These are phyloP conservation scores for Heliothis peltigera DNA, from an alignment of 2,888 invertebrate genomes.

Conservation along the genomic window DNA sequence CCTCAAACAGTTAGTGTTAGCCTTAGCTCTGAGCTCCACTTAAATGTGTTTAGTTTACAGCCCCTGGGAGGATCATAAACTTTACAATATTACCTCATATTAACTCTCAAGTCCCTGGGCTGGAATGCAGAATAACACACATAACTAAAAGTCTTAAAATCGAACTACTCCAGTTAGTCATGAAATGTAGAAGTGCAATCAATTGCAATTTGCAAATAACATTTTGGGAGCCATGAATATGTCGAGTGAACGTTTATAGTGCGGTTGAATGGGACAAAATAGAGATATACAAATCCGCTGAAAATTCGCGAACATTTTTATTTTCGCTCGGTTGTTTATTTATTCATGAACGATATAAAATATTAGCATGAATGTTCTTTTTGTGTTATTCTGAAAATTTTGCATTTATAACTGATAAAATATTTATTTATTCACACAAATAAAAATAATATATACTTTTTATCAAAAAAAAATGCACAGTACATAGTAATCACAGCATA, in stretches of 20 bases:
- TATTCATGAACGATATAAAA: constrained; percentile 1
- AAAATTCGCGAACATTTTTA: neutral
- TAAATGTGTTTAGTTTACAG: constrained; percentile 18
- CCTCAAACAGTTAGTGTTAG: neutral
- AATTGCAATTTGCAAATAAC: constrained; percentile 45
- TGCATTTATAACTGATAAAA: too few species aligned
- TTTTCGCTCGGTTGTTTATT: neutral
- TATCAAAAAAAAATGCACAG: neutral
- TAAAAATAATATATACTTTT: neutral
- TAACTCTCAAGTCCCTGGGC: constrained; percentile 22
- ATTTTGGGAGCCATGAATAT: constrained; percentile 36
- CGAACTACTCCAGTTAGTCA: constrained; percentile 13
- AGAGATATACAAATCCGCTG: neutral
- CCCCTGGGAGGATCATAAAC: constrained; percentile 7
- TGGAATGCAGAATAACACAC: constrained; percentile 22
- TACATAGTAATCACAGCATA: neutral
- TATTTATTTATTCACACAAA: too few species aligned
- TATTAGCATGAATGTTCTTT: neutral
- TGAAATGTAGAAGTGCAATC: constrained; percentile 29
- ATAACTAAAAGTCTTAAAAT: constrained; percentile 19
- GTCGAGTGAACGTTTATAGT: constrained; percentile 3
- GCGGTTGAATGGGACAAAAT: neutral
- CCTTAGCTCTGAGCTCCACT: neutral
- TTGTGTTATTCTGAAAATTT: neutral
- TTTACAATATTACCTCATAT: constrained; percentile 13